Percentiles rank a stretch among this genome's conserved stretches.
These are phyloP conservation scores for Erebia ligea DNA, from an alignment of 2,888 invertebrate species.

Conservation along the genomic window DNA sequence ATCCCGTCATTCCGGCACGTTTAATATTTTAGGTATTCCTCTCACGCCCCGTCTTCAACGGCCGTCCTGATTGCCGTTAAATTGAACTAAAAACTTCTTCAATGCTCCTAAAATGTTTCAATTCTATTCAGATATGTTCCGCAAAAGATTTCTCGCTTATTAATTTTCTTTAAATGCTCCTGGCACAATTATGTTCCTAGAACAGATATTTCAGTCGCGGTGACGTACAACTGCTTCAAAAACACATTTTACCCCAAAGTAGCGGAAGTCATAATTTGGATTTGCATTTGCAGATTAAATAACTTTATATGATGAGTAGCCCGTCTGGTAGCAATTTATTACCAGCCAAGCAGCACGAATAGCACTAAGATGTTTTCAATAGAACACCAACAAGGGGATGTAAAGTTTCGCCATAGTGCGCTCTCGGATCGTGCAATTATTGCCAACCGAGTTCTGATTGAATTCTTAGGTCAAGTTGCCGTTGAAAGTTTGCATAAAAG, in stretches of 20 bases:
- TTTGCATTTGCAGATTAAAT: constrained; percentile 73
- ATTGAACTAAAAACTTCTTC: constrained; percentile 84
- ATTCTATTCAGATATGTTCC: constrained; percentile 55
- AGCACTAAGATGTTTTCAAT: constrained; percentile 77
- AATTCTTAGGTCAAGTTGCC: constrained; percentile 78
- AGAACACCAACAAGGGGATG: constrained; percentile 72
- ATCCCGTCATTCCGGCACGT: constrained; percentile 69
- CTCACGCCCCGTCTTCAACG: constrained; percentile 81
- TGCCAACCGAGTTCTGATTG: constrained; percentile 75
- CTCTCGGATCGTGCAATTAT: constrained; percentile 74
- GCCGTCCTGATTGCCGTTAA: constrained; percentile 83
- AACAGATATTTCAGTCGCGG: constrained; percentile 39
- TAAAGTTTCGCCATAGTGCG: constrained; percentile 75
- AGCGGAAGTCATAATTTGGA: constrained; percentile 59
- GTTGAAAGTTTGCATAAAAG: constrained; percentile 72
- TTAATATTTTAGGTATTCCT: constrained; percentile 80
- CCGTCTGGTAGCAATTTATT: constrained; percentile 72
- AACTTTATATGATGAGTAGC: constrained; percentile 71
- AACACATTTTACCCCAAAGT: constrained; percentile 53
- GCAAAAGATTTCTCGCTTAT: constrained; percentile 22
- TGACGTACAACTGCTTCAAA: constrained; percentile 42
- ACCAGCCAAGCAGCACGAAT: constrained; percentile 64
- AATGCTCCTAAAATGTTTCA: constrained; percentile 78
- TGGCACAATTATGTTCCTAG: constrained; percentile 33
- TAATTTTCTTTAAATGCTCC: constrained; percentile 37